Conservation (phyloP, 2,888 invertebrate species). For the Celastrina argiolus region DNA sequence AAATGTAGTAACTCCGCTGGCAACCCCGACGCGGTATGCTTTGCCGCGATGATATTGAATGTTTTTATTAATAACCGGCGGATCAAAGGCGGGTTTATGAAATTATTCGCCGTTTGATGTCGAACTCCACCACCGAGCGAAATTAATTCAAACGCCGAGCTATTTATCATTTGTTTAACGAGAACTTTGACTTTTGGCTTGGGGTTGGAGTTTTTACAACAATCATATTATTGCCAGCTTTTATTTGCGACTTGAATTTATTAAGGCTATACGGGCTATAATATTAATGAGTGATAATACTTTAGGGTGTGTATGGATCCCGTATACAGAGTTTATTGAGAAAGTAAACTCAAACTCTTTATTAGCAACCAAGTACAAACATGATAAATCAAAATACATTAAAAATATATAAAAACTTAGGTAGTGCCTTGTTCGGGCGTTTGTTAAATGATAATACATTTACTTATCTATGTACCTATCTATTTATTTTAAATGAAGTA, state of each 20-base stretch:
- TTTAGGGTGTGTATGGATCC: too few species aligned
- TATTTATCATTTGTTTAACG: conserved; percentile 22
- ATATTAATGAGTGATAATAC: too few species aligned
- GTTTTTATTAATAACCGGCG: conserved; percentile 50
- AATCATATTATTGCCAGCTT: not conserved
- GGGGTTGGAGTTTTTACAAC: not conserved
- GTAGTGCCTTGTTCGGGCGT: too few species aligned
- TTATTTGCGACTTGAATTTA: not conserved
- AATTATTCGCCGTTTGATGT: conserved; percentile 59
- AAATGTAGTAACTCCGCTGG: conserved; percentile 30
- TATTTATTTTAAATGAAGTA: too few species aligned
- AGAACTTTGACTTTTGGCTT: conserved; percentile 3
- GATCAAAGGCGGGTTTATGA: conserved; percentile 53
- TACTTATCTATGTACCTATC: too few species aligned
- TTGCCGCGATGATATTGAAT: conserved; percentile 53
- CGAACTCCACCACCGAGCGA: conserved; percentile 48
- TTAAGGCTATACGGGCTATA: too few species aligned
- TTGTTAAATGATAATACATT: too few species aligned
- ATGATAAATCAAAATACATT: too few species aligned
- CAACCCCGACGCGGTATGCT: conserved; percentile 48
- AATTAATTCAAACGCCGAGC: conserved; percentile 41
- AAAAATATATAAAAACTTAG: too few species aligned
- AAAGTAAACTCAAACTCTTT: too few species aligned
- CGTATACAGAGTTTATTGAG: too few species aligned
- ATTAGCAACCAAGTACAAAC: too few species aligned